These are phyloP conservation scores for Calephelis virginiensis DNA, from an alignment of 1,140 invertebrate genomes.

Conservation along the genomic window DNA sequence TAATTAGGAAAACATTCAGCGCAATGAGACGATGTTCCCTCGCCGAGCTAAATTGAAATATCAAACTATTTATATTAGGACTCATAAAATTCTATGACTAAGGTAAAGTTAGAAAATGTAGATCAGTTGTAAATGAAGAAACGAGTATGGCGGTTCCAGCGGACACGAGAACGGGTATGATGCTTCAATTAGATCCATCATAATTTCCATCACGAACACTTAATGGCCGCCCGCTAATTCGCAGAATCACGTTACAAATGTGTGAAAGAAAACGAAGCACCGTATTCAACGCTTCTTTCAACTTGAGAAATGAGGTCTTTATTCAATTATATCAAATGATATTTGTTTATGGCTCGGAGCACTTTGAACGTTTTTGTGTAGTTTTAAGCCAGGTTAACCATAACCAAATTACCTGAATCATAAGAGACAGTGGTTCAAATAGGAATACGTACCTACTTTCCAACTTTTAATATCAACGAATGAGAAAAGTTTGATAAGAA, in stretches of 20 bases:
- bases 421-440: too few relatives aligned
- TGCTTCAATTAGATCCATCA: slow-evolving; percentile 60
- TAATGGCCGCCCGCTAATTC: slow-evolving; percentile 53
- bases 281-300: slow-evolving; percentile 6
- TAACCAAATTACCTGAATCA: too few relatives aligned
- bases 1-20: too few relatives aligned
- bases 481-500: too few relatives aligned
- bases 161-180: slow-evolving; percentile 46
- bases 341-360: neutral
- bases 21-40: too few relatives aligned
- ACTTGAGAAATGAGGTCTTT: slow-evolving; percentile 15
- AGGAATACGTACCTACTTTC: too few relatives aligned
- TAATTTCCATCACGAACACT: slow-evolving; percentile 59
- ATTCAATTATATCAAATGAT: neutral
- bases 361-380: too few relatives aligned
- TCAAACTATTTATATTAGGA: too few relatives aligned
- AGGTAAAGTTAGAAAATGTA: neutral
- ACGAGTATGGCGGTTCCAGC: slow-evolving; percentile 4
- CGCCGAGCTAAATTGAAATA: too few relatives aligned
- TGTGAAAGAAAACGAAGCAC: slow-evolving; percentile 36
- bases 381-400: too few relatives aligned
- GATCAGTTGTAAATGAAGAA: slow-evolving; percentile 15
- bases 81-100: slow-evolving; percentile 4
- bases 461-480: too few relatives aligned
- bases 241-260: slow-evolving; percentile 50